Evolutionary conservation across 2,888 invertebrate genomes (phyloP), one percentile per base, ranked within the genome.

Genomic region (Drosophila emarginata): DNA sequence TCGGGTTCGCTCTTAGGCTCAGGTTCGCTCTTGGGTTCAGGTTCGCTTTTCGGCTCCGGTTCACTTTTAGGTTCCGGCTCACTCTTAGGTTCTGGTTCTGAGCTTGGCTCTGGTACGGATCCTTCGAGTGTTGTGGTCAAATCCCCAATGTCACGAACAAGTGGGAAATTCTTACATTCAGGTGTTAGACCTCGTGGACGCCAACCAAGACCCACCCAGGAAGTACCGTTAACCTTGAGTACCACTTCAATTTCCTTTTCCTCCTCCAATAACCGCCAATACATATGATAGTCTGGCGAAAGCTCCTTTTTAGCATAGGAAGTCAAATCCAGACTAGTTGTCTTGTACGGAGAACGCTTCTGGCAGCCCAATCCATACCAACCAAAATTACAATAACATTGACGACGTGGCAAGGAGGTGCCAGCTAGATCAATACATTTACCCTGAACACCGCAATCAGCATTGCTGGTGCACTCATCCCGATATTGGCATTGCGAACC

Each of bases 131-230:
- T 79, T 7, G 89, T 90, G 0, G 78, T 88, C 50, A 85, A 70
- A 64, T 89, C 90, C 1, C 87, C 89, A 37, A 86, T 90, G 51
- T 93, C 93, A 9, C 92, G 92, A 32, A 95, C 93, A 0, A 94
- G 93, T 0, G 97, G 97, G 90, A 96, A 96, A 81, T 96, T 95
- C 86, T 95, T 95, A 89, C 97, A 97, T 61, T 94, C 93, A 18
- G 95, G 94, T 0, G 95, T 96, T 63, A 96, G 87, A 9, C 94
- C 93, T 45, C 93, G 93, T 0, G 98, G 97, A 63, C 98, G 93
- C 98, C 98, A 99, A n/a, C 99, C 99, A 5, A 99, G 80, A 6
- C 95, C 94, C 3, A 95, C 95, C 93, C 97, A 99, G 12, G 97
- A 96, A 0, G 96, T 96, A 1, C 97, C 95, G 79, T 97, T 97